phyloP scores from a whole-genome alignment of 2,888 invertebrate species.

The Leptodirus hochenwartii region DNA sequence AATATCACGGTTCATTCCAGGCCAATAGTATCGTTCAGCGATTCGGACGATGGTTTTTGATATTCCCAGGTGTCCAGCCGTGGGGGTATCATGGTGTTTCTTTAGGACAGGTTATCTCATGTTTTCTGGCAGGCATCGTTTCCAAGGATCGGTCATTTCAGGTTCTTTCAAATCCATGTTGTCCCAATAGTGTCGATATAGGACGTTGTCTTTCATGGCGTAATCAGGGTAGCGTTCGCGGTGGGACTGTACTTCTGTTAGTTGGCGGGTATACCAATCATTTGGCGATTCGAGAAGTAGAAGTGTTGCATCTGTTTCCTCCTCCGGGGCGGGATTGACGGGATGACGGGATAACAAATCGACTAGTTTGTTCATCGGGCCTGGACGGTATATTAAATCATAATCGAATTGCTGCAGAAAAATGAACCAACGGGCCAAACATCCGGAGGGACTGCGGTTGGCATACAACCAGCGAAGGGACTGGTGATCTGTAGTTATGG shows the following conservation, averaged over 20 bases:
- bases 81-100: constrained; percentile 9
- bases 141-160: no score
- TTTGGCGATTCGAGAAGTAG: no score
- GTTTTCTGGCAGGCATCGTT: not conserved
- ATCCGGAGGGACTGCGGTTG: constrained; percentile 7
- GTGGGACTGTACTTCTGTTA: not conserved
- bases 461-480: constrained; percentile 7
- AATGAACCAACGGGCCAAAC: constrained; percentile 8
- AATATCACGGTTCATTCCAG: constrained; percentile 13
- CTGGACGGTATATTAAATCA: constrained; percentile 8
- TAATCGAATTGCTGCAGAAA: constrained; percentile 9
- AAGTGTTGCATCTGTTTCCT: no score
- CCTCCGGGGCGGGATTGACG: no score
- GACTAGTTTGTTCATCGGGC: constrained; percentile 7
- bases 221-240: not conserved
- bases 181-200: constrained; percentile 5
- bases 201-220: not conserved
- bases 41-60: constrained; percentile 11
- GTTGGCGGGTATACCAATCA: not conserved
- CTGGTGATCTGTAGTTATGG: constrained; percentile 13
- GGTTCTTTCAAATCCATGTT: no score
- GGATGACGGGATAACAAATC: constrained; percentile 8
- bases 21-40: constrained; percentile 11
- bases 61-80: constrained; percentile 11
- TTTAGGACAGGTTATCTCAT: constrained; percentile 5